Base-by-base conservation (phyloP, 2,888 invertebrate genomes). In the Pseudococcus jackbeardsleyi region DNA sequence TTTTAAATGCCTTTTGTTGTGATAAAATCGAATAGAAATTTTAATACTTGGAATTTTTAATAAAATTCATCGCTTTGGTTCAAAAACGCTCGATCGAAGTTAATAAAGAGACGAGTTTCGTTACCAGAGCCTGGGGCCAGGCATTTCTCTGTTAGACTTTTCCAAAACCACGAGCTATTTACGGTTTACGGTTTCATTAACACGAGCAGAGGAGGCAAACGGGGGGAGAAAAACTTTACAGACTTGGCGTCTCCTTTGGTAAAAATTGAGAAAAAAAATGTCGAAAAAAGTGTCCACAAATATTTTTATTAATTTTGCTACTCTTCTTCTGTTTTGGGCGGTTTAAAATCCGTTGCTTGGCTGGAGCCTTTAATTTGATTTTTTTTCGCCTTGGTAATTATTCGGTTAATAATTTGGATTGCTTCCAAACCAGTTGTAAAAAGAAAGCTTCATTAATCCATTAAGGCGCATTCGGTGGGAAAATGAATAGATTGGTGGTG, bases 201-300 rank as follows among this genome's bases (percentile, higher is more conserved):
- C 33, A 59, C 26, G 11, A 19, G 59, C 26, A 59, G 19, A 6
- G 59, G 19, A 19, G 19, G 11, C n/a, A 59, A 19, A 19, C n/a
- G n/a, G 26, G 26, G 19, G 12, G 12, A 72, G 68, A 26, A 72
- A 72, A 72, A 72, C 68, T 72, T 72, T 72, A 12, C 68, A 72
- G 68, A 72, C 68, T 9, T 11, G 33, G 15, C 68, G 68, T 72
- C 68, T 72, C 68, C 33, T 4, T 33, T 7, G 26, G 5, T 33
- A 72, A 72, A 72, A 72, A 72, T 72, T 72, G 68, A 72, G 33
- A 72, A 72, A 64, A 72, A 72, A 72, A 64, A 64, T 64, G 64
- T 64, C 50, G 50, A 11, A 50, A 64, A 64, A 72, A 33, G 33
- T 19, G 33, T 19, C 26, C 68, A 12, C 68, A 72, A 72, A 33